Base-by-base conservation (phyloP, 23 tunicate species). In the Diplosoma virens region DNA sequence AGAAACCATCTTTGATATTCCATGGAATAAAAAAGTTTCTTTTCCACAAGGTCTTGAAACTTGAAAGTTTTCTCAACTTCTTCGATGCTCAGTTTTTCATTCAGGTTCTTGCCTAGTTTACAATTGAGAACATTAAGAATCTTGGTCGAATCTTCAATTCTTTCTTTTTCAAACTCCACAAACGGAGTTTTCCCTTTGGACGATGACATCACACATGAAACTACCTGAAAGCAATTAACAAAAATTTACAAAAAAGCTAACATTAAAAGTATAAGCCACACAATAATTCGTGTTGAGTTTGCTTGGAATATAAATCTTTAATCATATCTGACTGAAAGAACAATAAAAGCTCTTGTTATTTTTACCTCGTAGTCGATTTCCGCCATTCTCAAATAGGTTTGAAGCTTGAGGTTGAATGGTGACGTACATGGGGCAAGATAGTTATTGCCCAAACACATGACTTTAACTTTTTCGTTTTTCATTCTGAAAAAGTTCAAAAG, bases 361-460 rank as follows among this genome's bases (percentile, higher is more conserved):
- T 6, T 67, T 67, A 74, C 89, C 69, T 67, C 67, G 78, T 84
- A 84, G 5, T 47, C 23, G n/a, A 84, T 77, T 30, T 34, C 75
- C 1, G 78, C 74, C 82, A 84, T 84, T 20, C 89, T 67, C 71
- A 84, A 28, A 65, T 76, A 84, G 9, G 89, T 84, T 50, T 76
- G 73, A 1, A 84, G 72, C 35, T 84, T 84, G 6, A 84, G 66
- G n/a, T 23, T 58, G 52, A 84, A 77, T 0, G 77, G 56, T 1
- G 82, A 66, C 30, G 67, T 54, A 47, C 56, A 46, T 25, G 89
- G 89, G 36, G 68, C 37, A 21, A 66, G 4, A 24, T 33, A 55
- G 32, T 29, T 33, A 21, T 55, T 65, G 3, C 86, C 86, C 77
- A 47, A 9, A 22, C 78, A 47, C 59, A 29, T 30, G n/a, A 72